These are phyloP conservation scores for Apaloderma vittatum DNA, from an alignment of 2,113 vertebrate species.

Conservation along the genomic window DNA sequence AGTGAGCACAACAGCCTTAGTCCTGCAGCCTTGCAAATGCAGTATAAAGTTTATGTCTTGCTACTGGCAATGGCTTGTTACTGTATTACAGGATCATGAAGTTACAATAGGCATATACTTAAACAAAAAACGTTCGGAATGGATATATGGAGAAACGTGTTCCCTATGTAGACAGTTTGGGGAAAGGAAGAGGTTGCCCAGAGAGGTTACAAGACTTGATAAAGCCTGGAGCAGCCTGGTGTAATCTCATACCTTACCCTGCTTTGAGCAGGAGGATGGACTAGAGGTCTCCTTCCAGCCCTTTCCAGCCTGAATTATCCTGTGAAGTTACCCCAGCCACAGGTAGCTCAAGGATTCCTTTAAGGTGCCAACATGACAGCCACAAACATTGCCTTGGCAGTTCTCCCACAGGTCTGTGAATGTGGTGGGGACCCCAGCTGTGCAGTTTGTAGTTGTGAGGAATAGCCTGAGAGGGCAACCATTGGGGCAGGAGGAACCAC, in stretches of 20 bases:
- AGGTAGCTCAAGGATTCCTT: neutral
- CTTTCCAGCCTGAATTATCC: neutral
- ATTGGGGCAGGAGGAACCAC: neutral
- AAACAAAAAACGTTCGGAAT: neutral
- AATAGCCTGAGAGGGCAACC: neutral
- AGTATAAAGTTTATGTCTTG: neutral
- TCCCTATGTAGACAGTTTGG: neutral
- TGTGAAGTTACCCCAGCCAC: neutral
- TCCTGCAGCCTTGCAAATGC: neutral
- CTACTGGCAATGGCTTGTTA: neutral
- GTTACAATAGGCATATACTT: neutral
- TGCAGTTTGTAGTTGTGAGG: neutral
- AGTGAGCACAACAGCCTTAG: neutral
- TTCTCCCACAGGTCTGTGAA: neutral
- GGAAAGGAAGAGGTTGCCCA: neutral
- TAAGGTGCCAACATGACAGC: neutral
- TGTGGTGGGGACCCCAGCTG: neutral
- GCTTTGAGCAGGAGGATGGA: neutral
- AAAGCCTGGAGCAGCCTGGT: neutral
- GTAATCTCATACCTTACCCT: neutral
- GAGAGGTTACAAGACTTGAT: neutral
- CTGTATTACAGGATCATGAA: fast-evolving
- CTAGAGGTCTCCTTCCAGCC: neutral
- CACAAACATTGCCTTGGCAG: fast-evolving
- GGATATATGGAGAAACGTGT: neutral